Base-by-base conservation (phyloP, 2,888 invertebrate species). In the Leptinotarsa rubiginosa region DNA sequence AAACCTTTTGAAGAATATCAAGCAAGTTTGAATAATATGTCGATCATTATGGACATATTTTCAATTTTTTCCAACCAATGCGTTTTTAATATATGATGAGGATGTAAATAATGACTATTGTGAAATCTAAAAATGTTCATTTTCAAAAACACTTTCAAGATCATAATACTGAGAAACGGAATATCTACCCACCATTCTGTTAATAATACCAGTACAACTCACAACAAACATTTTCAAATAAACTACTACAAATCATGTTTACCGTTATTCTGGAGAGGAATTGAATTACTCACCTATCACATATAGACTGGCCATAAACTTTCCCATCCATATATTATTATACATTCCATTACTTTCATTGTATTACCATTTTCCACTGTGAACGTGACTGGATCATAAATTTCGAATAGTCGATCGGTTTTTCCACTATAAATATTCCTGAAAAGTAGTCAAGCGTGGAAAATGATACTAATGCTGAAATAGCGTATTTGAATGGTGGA, bases 401-500 rank as follows among this genome's bases (percentile, higher is more conserved):
- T 80, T 79, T 77, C 71, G 72, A 75, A 75, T 74, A 73, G 78
- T 77, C 78, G 79, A 78, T 79, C 75, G 74, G 77, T 77, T 76
- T 78, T 80, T 75, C 77, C 74, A 76, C 77, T 70, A 77, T 80
- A 79, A 79, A 81, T 80, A 77, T 76, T 76, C 77, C 74, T 75
- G 78, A 77, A 78, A 79, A 78, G 80, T 79, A 76, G 75, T 80
- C 75, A 73, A 76, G 77, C 79, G 81, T 79, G 75, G 79, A 80
- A 81, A 83, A 80, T 80, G 78, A 75, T 77, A 77, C 78, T 80
- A 80, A 81, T 81, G 77, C 77, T 77, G 75, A 77, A 79, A 81
- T 78, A 78, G 73, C 73, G 74, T 78, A 71, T 76, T 74, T 78
- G 69, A 69, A 73, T 73, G 71, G 69, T 67, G 31, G 47, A 16